phyloP scores from a whole-genome alignment of 2,888 invertebrate genomes.

The Acanthococcus lagerstroemiae region DNA sequence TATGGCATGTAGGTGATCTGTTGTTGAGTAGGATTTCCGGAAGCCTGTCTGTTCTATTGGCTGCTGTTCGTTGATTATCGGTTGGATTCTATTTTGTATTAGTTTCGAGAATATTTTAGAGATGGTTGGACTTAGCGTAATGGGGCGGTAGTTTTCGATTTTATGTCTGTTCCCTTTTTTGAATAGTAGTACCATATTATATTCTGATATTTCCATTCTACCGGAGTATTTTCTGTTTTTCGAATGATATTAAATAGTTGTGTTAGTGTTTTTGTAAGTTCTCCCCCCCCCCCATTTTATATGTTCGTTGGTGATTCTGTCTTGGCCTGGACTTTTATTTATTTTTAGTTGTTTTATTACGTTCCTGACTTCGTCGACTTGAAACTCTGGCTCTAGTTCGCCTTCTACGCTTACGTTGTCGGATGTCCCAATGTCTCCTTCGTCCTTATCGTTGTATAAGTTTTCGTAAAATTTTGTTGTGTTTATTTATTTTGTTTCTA shows the following conservation, averaged over 20 bases:
- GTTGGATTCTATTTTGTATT: background rate
- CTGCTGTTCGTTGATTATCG: background rate
- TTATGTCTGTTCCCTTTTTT: background rate
- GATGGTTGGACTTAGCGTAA: background rate
- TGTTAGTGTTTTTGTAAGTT: no score
- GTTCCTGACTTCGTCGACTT: background rate
- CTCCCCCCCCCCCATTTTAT: no score
- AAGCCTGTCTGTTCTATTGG: constrained; percentile 1
- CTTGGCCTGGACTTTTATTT: background rate
- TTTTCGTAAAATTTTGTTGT: background rate
- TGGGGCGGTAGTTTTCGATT: background rate
- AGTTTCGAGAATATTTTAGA: background rate
- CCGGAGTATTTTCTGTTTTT: background rate
- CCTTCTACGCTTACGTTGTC: background rate
- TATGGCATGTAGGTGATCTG: background rate
- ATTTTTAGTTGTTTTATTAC: background rate
- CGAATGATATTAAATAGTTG: no score
- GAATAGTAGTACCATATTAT: background rate
- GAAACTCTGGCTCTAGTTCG: background rate
- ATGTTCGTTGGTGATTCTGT: background rate
- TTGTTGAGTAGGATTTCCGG: background rate
- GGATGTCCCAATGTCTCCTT: background rate
- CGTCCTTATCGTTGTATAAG: background rate
- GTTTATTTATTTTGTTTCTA: background rate
- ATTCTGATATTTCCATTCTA: background rate